Evolutionary conservation across 2,797 vertebrate genomes (phyloP).

Genomic region (Rhinophrynus dorsalis): DNA sequence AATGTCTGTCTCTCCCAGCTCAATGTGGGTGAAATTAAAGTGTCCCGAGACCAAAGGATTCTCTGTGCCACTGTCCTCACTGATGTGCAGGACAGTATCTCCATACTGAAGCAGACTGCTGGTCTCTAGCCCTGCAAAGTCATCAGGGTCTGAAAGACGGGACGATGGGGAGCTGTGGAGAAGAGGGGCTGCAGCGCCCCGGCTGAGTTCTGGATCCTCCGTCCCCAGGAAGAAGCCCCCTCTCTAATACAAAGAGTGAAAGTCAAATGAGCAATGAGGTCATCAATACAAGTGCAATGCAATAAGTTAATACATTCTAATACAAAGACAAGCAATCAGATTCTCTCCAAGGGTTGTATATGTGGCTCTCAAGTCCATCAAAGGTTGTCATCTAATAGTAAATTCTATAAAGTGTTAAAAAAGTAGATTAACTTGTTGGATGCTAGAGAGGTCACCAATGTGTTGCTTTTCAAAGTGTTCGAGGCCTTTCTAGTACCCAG

Average conservation of each 20-base stretch:
- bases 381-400: no score
- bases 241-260: constrained; percentile 57
- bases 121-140: constrained; percentile 86
- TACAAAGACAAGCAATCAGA: no score
- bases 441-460: no score
- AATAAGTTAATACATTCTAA: no score
- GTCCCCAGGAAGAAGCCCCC: constrained; percentile 51
- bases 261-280: neutral
- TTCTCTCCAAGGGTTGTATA: no score
- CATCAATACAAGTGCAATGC: neutral
- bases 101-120: constrained; percentile 80
- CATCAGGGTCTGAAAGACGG: constrained; percentile 73
- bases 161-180: constrained; percentile 60
- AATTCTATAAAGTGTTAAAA: no score
- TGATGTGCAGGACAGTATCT: constrained; percentile 77
- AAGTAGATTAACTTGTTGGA: no score
- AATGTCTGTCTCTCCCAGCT: constrained; percentile 63
- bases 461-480: no score
- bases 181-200: constrained; percentile 49
- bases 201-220: constrained; percentile 54
- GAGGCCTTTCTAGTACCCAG: no score
- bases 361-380: no score
- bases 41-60: constrained; percentile 86
- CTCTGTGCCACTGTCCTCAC: constrained; percentile 86
- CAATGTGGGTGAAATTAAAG: constrained; percentile 61